Conservation (phyloP, 2,113 vertebrate genomes). For the Phalacrocorax pelagicus region DNA sequence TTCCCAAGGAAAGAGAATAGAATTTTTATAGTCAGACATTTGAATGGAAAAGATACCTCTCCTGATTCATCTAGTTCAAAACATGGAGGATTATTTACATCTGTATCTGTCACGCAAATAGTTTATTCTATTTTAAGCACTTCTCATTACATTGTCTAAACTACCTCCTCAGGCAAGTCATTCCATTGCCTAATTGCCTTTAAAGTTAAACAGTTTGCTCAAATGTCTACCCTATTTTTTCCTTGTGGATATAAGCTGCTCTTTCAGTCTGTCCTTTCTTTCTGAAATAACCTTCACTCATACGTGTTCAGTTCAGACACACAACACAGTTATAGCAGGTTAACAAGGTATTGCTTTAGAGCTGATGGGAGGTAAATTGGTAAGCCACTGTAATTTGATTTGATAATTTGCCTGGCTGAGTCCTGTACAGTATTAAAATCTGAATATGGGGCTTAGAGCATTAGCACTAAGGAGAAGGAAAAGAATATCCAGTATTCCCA, state of each 20-base stretch:
- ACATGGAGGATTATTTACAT: slow-evolving; percentile 55
- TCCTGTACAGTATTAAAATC: slow-evolving; percentile 9
- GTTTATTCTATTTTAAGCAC: slow-evolving; percentile 53
- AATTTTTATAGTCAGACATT: slow-evolving; percentile 9
- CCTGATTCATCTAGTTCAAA: slow-evolving; percentile 28
- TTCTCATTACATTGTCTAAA: slow-evolving; percentile 57
- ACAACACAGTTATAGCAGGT: neutral
- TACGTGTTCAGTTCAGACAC: neutral
- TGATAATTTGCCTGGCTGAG: slow-evolving; percentile 1
- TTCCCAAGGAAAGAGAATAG: slow-evolving; percentile 20
- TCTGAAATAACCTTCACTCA: slow-evolving; percentile 45
- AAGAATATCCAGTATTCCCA: neutral
- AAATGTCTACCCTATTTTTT: slow-evolving; percentile 2
- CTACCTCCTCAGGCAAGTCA: slow-evolving; percentile 51
- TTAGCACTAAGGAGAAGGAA: neutral
- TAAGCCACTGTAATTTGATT: slow-evolving; percentile 14
- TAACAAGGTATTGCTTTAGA: slow-evolving; percentile 36
- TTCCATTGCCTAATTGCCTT: slow-evolving; percentile 58
- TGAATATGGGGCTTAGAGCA: neutral
- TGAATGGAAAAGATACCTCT: slow-evolving; percentile 13
- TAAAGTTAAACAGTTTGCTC: slow-evolving; percentile 61
- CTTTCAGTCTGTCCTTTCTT: slow-evolving; percentile 25
- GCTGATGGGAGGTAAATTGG: slow-evolving; percentile 27
- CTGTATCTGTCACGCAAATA: slow-evolving; percentile 25
- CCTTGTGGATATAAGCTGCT: slow-evolving; percentile 4